Evolutionary conservation across 2,888 invertebrate species (phyloP).

Genomic region (Plagiodera versicolora): DNA sequence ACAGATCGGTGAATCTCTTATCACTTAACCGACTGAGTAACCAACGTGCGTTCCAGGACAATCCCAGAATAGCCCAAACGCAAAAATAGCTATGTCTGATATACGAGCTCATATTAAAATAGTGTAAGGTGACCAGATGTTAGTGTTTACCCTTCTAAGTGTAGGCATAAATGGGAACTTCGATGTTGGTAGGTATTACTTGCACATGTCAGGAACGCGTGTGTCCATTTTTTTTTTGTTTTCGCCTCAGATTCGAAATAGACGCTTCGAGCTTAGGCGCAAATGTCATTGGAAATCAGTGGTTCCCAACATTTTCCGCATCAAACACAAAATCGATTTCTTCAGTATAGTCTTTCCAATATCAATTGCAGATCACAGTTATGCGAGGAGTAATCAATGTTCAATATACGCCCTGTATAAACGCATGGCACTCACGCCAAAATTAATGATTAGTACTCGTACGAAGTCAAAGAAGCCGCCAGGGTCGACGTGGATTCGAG

Average conservation of each 20-base stretch:
- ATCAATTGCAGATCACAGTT: too few relatives aligned
- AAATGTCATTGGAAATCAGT: too few relatives aligned
- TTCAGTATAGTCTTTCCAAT: too few relatives aligned
- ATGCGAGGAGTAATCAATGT: too few relatives aligned
- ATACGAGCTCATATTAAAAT: slow-evolving; percentile 6
- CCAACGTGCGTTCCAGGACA: not conserved
- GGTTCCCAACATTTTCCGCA: too few relatives aligned
- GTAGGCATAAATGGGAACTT: slow-evolving; percentile 10
- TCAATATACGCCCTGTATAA: too few relatives aligned
- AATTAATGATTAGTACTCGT: too few relatives aligned
- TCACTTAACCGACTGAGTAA: not conserved
- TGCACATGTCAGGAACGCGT: slow-evolving; percentile 15
- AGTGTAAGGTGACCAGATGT: slow-evolving; percentile 13
- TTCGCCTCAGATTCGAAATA: not conserved
- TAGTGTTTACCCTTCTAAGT: slow-evolving; percentile 16
- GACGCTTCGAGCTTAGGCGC: not conserved
- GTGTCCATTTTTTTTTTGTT: slow-evolving; percentile 12
- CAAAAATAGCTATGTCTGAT: slow-evolving; percentile 19
- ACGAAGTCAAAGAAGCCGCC: too few relatives aligned
- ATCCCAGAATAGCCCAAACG: slow-evolving; percentile 19
- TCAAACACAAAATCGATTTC: too few relatives aligned
- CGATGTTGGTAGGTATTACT: not conserved
- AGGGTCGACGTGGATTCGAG: too few relatives aligned
- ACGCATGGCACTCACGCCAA: too few relatives aligned
- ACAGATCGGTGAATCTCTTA: not conserved